Percentiles rank a stretch among this genome's conserved stretches.
phyloP scores from a whole-genome alignment of 1,140 invertebrate genomes.

The Drosophila teissieri region DNA sequence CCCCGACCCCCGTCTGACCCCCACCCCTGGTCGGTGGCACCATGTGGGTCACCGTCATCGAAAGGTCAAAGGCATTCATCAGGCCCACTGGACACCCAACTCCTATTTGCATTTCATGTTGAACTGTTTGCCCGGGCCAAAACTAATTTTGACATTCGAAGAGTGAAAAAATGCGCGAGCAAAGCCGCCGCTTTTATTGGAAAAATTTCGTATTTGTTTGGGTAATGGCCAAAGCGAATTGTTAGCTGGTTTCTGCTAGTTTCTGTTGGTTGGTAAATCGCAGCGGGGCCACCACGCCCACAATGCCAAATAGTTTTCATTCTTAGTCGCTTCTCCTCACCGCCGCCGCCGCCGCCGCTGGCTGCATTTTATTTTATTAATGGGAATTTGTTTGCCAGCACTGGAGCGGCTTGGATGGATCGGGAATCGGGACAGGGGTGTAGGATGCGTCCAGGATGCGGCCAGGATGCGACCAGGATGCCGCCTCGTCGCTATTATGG shows the following conservation, averaged over 20 bases:
- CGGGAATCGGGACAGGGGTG: constrained; percentile 1
- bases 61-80: constrained; percentile 49
- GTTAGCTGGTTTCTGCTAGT: too few species aligned
- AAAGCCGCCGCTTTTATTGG: constrained; percentile 34
- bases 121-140: constrained; percentile 42
- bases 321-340: constrained; percentile 16
- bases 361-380: constrained; percentile 70
- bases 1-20: too few species aligned
- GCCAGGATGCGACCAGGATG: constrained; percentile 56
- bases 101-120: constrained; percentile 48
- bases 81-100: background rate
- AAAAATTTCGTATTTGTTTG: constrained; percentile 37
- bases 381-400: constrained; percentile 57
- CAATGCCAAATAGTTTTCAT: constrained; percentile 60
- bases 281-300: constrained; percentile 25
- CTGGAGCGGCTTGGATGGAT: background rate
- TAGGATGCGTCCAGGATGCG: constrained; percentile 56
- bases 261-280: constrained; percentile 4
- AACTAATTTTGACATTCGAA: constrained; percentile 56
- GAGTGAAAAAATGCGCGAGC: constrained; percentile 1
- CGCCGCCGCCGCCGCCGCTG: background rate
- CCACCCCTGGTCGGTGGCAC: constrained; percentile 5
- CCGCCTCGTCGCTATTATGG: constrained; percentile 60
- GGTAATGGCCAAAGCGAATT: background rate
- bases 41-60: constrained; percentile 41